Evolutionary conservation across 1,140 invertebrate genomes (phyloP).

Genomic region (Rhagoletis zephyria): DNA sequence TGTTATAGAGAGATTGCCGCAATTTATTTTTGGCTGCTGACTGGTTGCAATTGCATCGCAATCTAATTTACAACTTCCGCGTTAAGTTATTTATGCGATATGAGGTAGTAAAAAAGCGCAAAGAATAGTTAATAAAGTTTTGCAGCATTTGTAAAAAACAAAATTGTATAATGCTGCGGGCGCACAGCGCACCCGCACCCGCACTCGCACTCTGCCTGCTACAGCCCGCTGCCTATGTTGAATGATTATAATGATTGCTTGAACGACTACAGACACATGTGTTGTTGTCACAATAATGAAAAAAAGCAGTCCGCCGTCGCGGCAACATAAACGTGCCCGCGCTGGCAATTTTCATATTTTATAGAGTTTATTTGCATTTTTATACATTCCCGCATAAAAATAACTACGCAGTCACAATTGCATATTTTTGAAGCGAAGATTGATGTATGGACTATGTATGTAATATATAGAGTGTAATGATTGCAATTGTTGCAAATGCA

Average conservation of each 20-base stretch:
- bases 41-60: slow-evolving; percentile 20
- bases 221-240: background rate
- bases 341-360: background rate
- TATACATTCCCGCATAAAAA: background rate
- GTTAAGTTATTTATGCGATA: slow-evolving; percentile 37
- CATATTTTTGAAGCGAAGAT: background rate
- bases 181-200: background rate
- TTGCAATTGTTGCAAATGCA: background rate
- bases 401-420: background rate
- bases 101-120: background rate
- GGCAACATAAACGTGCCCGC: background rate
- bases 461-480: background rate
- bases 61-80: slow-evolving; percentile 48
- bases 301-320: background rate
- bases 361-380: background rate
- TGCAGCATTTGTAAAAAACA: background rate
- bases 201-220: background rate
- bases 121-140: slow-evolving; percentile 32
- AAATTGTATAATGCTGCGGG: background rate
- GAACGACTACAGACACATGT: slow-evolving; percentile 14
- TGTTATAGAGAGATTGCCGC: slow-evolving; percentile 1
- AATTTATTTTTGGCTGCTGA: slow-evolving; percentile 18
- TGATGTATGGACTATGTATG: no score
- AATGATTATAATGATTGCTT: background rate
- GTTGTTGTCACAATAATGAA: background rate